phyloP scores from a whole-genome alignment of 2,797 vertebrate genomes.

The Labeo calbasu region DNA sequence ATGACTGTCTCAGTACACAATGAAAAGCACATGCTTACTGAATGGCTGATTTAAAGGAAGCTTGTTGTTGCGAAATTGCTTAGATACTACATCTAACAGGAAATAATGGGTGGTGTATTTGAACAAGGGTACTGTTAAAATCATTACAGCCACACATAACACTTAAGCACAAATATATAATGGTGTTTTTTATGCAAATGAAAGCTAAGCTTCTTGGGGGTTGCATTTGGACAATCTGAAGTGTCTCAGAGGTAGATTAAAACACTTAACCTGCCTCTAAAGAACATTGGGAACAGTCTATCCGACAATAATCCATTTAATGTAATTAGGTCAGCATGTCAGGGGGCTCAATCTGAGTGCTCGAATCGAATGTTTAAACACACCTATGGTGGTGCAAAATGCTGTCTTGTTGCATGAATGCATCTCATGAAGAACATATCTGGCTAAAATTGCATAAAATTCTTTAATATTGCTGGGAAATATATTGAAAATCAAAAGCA shows the following conservation, averaged over 20 bases:
- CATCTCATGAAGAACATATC: not conserved
- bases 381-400: not conserved
- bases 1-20: not conserved
- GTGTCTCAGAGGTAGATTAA: slow-evolving; percentile 32
- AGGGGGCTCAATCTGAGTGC: slow-evolving; percentile 3
- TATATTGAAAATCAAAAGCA: not conserved
- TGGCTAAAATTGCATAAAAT: not conserved
- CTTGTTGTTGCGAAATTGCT: slow-evolving; percentile 37
- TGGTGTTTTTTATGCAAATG: not conserved
- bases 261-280: slow-evolving; percentile 22
- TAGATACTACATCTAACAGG: slow-evolving; percentile 29
- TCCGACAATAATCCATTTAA: slow-evolving; percentile 32
- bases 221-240: not conserved
- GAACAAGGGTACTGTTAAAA: not conserved
- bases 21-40: slow-evolving; percentile 13
- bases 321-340: slow-evolving; percentile 46
- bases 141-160: not conserved
- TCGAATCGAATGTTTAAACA: not conserved
- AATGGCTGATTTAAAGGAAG: slow-evolving; percentile 25
- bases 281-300: not conserved
- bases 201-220: not conserved
- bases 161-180: not conserved
- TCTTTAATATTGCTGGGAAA: not conserved
- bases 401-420: not conserved
- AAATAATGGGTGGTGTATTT: slow-evolving; percentile 21